Evolutionary conservation across 2,113 vertebrate species (phyloP).

Genomic region (Narcine bancroftii): DNA sequence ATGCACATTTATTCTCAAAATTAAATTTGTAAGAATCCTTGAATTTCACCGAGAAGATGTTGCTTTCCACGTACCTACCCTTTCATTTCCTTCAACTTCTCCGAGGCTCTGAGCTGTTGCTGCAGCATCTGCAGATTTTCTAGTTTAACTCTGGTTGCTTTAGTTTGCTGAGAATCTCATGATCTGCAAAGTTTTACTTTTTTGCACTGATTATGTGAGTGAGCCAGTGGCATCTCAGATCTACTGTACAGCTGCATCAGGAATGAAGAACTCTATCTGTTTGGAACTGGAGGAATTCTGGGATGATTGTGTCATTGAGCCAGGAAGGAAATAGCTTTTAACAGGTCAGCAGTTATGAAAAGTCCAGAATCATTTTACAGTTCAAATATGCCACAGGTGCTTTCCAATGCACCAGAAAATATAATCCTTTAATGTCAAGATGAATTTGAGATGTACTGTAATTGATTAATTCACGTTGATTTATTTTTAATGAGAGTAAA

Average conservation of each 20-base stretch:
- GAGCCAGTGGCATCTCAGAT: neutral
- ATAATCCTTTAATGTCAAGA: neutral
- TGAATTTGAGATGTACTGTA: no score
- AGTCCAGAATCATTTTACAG: neutral
- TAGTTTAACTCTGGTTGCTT: no score
- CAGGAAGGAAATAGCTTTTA: no score
- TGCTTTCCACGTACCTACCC: neutral
- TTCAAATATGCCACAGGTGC: neutral
- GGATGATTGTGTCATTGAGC: neutral
- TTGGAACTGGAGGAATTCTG: neutral
- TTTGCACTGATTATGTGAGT: neutral
- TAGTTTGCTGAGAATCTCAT: neutral
- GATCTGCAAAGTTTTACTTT: conserved; percentile 4
- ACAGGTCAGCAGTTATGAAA: neutral
- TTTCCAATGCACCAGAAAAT: neutral
- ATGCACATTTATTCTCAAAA: neutral
- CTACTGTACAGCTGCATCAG: neutral
- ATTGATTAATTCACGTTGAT: no score
- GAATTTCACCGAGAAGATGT: neutral
- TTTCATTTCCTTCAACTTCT: neutral
- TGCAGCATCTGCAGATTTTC: no score
- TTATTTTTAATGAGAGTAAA: no score
- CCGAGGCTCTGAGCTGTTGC: neutral
- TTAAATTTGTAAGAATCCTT: no score
- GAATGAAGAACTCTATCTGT: neutral